Evolutionary conservation across 2,888 invertebrate genomes (phyloP), one percentile per base, ranked within the genome.

Genomic region (Esperia sulphurella): DNA sequence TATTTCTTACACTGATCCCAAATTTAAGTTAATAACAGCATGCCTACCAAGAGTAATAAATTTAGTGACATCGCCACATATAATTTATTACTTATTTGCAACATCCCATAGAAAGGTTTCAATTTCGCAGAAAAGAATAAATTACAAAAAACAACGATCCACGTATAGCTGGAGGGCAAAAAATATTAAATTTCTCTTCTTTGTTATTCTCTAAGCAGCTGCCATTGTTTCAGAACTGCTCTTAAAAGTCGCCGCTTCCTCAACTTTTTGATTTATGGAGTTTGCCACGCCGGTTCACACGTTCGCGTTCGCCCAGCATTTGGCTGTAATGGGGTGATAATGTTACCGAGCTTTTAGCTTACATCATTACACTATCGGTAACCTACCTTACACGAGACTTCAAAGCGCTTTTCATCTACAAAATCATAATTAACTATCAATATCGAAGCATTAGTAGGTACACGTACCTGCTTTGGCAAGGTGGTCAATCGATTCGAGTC

Each of bases 191-290:
- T 67, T 65, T 65, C 50, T 61, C 61, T 66, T 54, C 59, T 63
- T 61, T 64, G 60, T 60, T 62, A 57, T 51, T 58, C 55, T 59
- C 57, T 60, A 65, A 69, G 64, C 68, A 73, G 66, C 65, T 65
- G 69, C 61, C 58, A 65, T 69, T 68, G 67, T 73, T 69, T 62
- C 54, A 51, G 46, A 69, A 71, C 65, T 68, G 56, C 60, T 65
- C 64, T 63, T 59, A 53, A 53, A 64, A 75, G 60, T 67, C 65
- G 61, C 61, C 61, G 67, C 65, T 64, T 74, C 69, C 59, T 63
- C 46, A 79, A 79, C 66, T 80, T 79, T 75, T 65, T 78, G 79
- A 81, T 82, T 69, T 68, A 67, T 66, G 55, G 54, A 53, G 55
- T 61, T 13, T 43, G 56, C 48, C 57, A 38, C 44, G 45, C 47